A percentile compares a stretch with the other conserved stretches of the same genome.
Conservation (phyloP, 2,113 vertebrate genomes). For the Hemiscyllium ocellatum region DNA sequence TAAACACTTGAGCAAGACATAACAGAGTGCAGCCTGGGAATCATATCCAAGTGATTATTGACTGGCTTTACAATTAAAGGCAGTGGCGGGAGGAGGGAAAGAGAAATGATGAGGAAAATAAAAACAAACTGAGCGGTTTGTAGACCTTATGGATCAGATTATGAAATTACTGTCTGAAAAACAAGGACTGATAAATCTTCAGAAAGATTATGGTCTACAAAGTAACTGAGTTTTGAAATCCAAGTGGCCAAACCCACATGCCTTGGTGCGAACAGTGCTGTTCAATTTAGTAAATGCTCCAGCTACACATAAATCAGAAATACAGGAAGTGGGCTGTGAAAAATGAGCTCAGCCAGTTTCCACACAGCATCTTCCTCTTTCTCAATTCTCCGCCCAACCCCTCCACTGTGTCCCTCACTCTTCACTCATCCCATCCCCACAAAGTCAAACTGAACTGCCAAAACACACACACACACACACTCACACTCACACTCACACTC, state of each 20-base stretch:
- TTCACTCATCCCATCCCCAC: not conserved
- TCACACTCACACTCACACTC: too few relatives aligned
- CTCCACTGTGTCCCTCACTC: not conserved
- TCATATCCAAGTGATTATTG: not conserved
- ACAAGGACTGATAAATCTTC: not conserved
- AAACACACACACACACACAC: not conserved
- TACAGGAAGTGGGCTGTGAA: conserved; percentile 35
- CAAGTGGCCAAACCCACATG: not conserved
- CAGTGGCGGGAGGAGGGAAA: not conserved
- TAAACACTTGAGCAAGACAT: not conserved
- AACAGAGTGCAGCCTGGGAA: not conserved
- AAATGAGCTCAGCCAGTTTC: conserved; percentile 33
- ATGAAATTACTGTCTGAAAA: not conserved
- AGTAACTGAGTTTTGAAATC: not conserved
- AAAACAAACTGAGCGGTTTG: not conserved
- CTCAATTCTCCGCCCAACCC: not conserved
- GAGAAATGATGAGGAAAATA: not conserved
- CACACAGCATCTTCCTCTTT: conserved; percentile 16
- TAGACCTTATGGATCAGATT: not conserved
- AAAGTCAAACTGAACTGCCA: not conserved
- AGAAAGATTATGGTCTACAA: not conserved
- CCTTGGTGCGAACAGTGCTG: not conserved
- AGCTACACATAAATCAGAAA: conserved; percentile 26
- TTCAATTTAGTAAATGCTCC: not conserved
- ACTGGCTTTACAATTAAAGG: not conserved